These are phyloP conservation scores for Characodon lateralis DNA, from an alignment of 2,797 vertebrate genomes.

Conservation along the genomic window DNA sequence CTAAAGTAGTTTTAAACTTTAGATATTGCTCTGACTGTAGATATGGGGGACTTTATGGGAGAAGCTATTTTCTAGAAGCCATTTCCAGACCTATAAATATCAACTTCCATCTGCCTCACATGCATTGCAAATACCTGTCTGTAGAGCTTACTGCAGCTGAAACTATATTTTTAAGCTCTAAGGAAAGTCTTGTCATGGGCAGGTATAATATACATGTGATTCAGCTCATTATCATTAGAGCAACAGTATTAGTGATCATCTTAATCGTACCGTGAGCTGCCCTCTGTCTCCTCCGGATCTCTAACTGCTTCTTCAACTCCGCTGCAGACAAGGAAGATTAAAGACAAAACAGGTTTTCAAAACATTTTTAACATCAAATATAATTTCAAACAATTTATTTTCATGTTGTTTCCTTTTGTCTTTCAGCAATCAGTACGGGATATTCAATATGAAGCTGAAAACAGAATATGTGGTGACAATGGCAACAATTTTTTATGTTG, in stretches of 20 bases:
- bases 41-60: neutral
- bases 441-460: neutral
- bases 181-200: neutral
- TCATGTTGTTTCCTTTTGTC: neutral
- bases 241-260: conserved; percentile 1
- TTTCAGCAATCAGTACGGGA: neutral
- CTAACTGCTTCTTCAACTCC: conserved; percentile 85
- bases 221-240: neutral
- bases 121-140: neutral
- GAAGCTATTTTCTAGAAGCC: neutral
- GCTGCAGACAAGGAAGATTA: conserved; percentile 67
- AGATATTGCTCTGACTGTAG: neutral
- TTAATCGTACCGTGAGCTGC: conserved; percentile 82
- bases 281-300: conserved; percentile 80
- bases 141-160: neutral
- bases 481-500: neutral
- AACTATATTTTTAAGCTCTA: neutral
- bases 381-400: conserved; percentile 16
- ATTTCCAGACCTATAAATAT: too few relatives aligned
- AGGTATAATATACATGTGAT: neutral
- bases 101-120: neutral
- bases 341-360: conserved; percentile 30
- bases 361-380: conserved; percentile 29
- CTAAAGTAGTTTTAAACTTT: neutral
- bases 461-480: neutral